Evolutionary conservation across 2,888 invertebrate species (phyloP), one percentile per base, ranked within the genome.

Genomic region (Ennomos quercinarius): DNA sequence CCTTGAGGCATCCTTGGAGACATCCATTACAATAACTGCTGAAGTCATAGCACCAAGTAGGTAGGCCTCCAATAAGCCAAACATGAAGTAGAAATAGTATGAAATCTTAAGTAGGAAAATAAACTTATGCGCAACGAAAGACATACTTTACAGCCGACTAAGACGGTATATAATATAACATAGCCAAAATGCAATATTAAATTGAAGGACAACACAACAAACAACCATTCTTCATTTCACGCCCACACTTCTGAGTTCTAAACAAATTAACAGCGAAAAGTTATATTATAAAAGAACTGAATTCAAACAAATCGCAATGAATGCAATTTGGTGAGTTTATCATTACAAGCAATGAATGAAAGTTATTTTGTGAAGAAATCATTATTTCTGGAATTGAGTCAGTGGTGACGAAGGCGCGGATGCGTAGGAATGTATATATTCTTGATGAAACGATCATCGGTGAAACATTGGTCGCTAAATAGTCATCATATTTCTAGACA

Each of bases 371-470:
- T 53, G 36, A 57, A 56, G 48, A 59, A 47, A 54, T 52, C 52
- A 68, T 72, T 86, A 86, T 86, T 84, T 80, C 70, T 77, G 77
- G 81, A 71, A 54, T 78, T 82, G 85, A 84, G 71, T 86, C 83
- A 84, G 70, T 64, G 67, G 65, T 76, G 77, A 75, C 77, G 77
- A 70, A 61, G 60, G 61, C 53, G 45, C 43, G 60, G 68, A 64
- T 70, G 79, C 80, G 85, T 83, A 79, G 84, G 84, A 70, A 68
- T 77, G 68, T 61, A 66, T 61, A 66, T 71, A 72, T 71, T 70
- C 66, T 64, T 57, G 63, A 61, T 57, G 63, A 61, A 64, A 56
- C 46, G 42, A 61, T 61, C 64, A 55, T 56, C 55, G 46, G 40
- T 46, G 35, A 56, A 55, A 57, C 59, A 63, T 70, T 58, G 60